Base-by-base conservation (phyloP, 1,140 invertebrate genomes). In the Schmidtea mediterranea region DNA sequence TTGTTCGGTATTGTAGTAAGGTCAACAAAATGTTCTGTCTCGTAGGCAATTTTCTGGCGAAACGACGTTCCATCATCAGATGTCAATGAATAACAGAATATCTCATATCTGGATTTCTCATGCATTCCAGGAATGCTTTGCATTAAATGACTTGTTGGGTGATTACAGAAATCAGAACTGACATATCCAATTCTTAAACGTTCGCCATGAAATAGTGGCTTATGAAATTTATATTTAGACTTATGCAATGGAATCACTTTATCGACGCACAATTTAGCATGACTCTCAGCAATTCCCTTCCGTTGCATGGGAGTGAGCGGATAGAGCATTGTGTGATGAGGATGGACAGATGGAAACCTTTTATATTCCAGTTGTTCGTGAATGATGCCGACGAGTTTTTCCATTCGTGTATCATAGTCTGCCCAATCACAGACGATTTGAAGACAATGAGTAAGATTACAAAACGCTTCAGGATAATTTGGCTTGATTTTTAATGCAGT, bases 291-390 rank as follows among this genome's bases (percentile, higher is more conserved):
- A 59, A 98, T 95, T 46, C 81, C 79, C 69, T 86, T 89, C 43
- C 89, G 73, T 59, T 80, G 82, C 47, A 80, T 77, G 62, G 95
- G 89, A n/a, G 80, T 78, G 19, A 97, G 71, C 10, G 92, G 92
- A 71, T 98, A 98, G 10, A 98, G 72, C 84, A 98, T 97, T 51
- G 84, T 94, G 71, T 98, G 92, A 71, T 98, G 92, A 12, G 92
- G 90, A 73, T 98, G 92, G 13, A 98, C 87, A 2, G 86, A 94
- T 1, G 87, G 86, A 26, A 97, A 68, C 43, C 87, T 73, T 59
- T 92, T 92, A 62, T 87, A 87, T 36, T 82, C 79, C 43, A 95
- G 65, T 63, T 98, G 92, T 58, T 95, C 82, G 36, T 83, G 82
- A 9, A 98, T 86, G 56, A 97, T 95, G 52, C 73, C 74, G 2